A percentile compares a stretch with the other conserved stretches of the same genome.
Evolutionary conservation across 2,797 vertebrate species (phyloP).

Genomic region (Tenualosa ilisha): DNA sequence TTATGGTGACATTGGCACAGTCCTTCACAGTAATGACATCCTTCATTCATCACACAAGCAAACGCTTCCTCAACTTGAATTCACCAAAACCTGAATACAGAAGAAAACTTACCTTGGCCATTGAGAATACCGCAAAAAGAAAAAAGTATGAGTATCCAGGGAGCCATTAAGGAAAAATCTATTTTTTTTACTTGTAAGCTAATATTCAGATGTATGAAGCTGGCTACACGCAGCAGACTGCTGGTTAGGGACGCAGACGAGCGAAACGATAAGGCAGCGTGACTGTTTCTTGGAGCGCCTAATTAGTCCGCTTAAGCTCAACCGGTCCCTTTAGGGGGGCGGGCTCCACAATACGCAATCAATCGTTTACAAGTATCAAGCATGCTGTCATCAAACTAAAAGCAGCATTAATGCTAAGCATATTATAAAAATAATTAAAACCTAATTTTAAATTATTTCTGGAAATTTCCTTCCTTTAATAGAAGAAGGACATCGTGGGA

Average conservation of each 20-base stretch:
- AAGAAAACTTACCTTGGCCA: constrained; percentile 68
- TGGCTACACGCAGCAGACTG: background rate
- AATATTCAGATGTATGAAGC: constrained; percentile 21
- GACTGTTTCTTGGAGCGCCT: constrained; percentile 58
- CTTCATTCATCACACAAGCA: background rate
- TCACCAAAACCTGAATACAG: background rate
- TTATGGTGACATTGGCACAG: background rate
- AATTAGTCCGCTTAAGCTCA: constrained; percentile 52
- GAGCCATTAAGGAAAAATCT: constrained; percentile 63
- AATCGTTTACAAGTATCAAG: background rate
- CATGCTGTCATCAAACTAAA: background rate
- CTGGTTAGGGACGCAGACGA: background rate
- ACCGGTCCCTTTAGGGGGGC: constrained; percentile 61
- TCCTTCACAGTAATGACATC: background rate
- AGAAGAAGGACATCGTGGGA: background rate
- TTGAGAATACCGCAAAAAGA: constrained; percentile 64
- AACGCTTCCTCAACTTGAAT: background rate
- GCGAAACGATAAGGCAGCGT: constrained; percentile 9
- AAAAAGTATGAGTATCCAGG: constrained; percentile 60
- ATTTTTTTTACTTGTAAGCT: background rate
- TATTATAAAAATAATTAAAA: background rate
- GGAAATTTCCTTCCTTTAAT: background rate
- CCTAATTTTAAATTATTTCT: background rate
- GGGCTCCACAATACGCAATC: constrained; percentile 50
- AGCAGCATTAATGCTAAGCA: background rate